A percentile compares a stretch with the other conserved stretches of the same genome.
Conservation (phyloP, 2,888 invertebrate species). For the Pantelozetes paolii region DNA sequence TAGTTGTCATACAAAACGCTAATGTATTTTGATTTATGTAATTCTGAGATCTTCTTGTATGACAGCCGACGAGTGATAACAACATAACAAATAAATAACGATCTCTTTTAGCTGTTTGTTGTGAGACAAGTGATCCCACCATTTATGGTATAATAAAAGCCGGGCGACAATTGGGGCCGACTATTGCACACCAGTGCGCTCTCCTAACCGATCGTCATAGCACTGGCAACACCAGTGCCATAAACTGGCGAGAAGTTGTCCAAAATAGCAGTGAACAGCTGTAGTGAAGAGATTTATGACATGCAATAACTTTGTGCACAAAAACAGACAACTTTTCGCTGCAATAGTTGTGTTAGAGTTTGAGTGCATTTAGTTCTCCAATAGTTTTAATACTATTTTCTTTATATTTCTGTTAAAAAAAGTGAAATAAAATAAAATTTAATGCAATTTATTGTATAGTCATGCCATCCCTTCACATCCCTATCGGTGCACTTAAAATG, state of each 20-base stretch:
- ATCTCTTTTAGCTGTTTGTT: slow-evolving; percentile 12
- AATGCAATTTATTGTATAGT: slow-evolving; percentile 20
- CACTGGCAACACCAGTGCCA: neutral
- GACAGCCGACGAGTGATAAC: slow-evolving; percentile 24
- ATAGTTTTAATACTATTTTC: neutral
- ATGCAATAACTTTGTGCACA: neutral
- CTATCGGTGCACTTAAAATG: neutral
- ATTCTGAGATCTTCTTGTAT: neutral
- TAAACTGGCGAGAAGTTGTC: neutral
- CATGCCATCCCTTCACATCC: neutral
- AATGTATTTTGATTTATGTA: slow-evolving; percentile 17
- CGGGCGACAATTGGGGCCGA: slow-evolving; percentile 29
- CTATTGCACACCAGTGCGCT: no score
- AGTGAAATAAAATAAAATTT: neutral
- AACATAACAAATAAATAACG: slow-evolving; percentile 22
- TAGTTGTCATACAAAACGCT: neutral
- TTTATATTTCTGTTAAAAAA: neutral
- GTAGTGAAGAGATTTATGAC: slow-evolving; percentile 7
- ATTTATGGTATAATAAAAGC: slow-evolving; percentile 32
- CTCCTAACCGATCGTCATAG: neutral
- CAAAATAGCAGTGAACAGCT: slow-evolving; percentile 4
- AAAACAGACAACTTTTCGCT: neutral
- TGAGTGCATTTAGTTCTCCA: slow-evolving; percentile 6
- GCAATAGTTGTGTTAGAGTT: no score
- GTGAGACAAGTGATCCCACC: slow-evolving; percentile 2